phyloP scores from a whole-genome alignment of 2,888 invertebrate genomes.

The Gymnosoma rotundatum region DNA sequence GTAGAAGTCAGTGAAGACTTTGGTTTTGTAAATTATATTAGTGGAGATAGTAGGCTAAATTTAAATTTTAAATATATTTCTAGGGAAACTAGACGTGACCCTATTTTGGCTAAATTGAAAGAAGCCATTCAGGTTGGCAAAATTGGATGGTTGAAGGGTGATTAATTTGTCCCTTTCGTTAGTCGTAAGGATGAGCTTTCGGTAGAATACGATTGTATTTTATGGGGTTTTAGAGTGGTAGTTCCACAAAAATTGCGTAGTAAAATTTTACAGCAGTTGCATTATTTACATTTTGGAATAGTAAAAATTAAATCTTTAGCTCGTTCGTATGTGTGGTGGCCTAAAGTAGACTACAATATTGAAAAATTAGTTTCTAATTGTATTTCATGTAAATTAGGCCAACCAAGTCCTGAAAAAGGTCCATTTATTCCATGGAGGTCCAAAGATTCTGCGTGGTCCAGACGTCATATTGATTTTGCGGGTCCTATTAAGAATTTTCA shows the following conservation, averaged over 20 bases:
- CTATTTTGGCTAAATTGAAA: neutral
- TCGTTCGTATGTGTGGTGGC: no score
- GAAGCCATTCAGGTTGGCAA: neutral
- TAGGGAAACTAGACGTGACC: neutral
- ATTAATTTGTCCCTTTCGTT: neutral
- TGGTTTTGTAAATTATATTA: constrained; percentile 9
- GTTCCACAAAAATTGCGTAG: neutral
- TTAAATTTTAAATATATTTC: neutral
- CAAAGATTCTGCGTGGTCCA: no score
- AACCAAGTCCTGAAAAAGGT: no score
- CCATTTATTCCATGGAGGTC: no score
- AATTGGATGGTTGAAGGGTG: neutral
- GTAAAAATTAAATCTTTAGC: no score
- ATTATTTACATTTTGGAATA: no score
- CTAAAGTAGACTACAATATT: no score
- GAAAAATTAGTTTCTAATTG: no score
- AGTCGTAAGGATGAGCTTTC: neutral
- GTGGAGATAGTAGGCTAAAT: neutral
- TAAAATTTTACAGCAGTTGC: no score
- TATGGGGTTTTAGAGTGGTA: neutral
- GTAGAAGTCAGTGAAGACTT: neutral
- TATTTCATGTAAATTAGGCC: no score
- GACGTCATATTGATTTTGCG: no score
- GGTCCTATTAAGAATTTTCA: neutral
- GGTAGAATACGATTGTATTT: neutral